A percentile compares a stretch with the other conserved stretches of the same genome.
Conservation (phyloP, 53 echinoderm and acorn worm genomes). For the Mesocentrotus franciscanus region DNA sequence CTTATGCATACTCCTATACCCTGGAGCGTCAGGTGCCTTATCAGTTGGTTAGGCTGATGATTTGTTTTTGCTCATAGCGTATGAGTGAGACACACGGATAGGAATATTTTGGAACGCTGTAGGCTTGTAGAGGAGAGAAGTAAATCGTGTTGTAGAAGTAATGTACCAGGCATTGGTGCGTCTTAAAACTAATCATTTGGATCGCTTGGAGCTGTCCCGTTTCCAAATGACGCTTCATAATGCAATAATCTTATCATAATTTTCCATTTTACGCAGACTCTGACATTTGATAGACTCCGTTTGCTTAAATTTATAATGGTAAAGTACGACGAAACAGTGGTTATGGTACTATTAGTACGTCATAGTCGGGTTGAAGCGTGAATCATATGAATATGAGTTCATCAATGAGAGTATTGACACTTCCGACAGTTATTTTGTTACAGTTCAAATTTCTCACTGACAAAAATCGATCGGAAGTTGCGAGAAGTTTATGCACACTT, state of each 20-base stretch:
- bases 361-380: neutral
- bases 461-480: no score
- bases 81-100: neutral
- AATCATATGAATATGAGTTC: no score
- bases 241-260: constrained; percentile 42
- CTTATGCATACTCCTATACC: neutral
- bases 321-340: neutral
- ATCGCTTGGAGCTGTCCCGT: constrained; percentile 9
- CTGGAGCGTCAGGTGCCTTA: neutral
- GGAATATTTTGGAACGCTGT: neutral
- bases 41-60: neutral
- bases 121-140: neutral
- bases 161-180: constrained; percentile 18
- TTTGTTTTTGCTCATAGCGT: neutral
- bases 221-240: constrained; percentile 25
- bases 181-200: constrained; percentile 32
- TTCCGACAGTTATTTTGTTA: no score
- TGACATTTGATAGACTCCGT: constrained; percentile 36
- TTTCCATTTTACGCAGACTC: neutral
- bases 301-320: neutral
- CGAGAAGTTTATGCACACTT: no score
- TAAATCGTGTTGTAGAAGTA: neutral
- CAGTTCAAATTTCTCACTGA: no score
- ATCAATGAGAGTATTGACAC: no score
- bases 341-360: neutral